A percentile compares a stretch with the other conserved stretches of the same genome.
phyloP scores from a whole-genome alignment of 2,797 vertebrate species.

The Naso thynnoides region DNA sequence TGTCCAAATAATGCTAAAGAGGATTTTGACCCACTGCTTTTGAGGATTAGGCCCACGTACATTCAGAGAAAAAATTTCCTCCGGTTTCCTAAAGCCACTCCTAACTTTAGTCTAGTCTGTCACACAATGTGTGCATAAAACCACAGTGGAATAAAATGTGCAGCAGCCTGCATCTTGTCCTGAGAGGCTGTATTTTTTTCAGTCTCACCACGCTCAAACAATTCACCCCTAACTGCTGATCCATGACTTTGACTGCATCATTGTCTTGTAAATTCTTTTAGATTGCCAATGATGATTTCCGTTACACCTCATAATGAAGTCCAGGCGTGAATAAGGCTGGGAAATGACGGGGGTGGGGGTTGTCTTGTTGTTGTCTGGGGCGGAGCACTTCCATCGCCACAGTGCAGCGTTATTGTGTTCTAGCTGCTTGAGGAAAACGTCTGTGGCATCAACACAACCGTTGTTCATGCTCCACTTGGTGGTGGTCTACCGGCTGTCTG shows the following conservation, averaged over 20 bases:
- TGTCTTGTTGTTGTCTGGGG: constrained; percentile 60
- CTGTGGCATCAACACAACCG: constrained; percentile 56
- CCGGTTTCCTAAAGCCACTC: neutral
- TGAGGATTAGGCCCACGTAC: neutral
- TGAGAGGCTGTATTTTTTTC: constrained; percentile 12
- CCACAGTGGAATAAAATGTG: neutral
- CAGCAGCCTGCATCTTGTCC: neutral
- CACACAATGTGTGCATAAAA: neutral
- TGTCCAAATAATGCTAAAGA: constrained; percentile 10
- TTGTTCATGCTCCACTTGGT: constrained; percentile 44
- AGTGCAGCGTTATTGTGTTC: constrained; percentile 56
- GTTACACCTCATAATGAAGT: constrained; percentile 72
- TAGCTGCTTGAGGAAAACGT: constrained; percentile 53
- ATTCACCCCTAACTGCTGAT: constrained; percentile 15
- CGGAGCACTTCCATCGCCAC: constrained; percentile 58
- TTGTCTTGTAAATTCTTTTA: constrained; percentile 67
- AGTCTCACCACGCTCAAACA: neutral
- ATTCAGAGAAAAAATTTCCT: neutral
- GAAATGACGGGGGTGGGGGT: constrained; percentile 34
- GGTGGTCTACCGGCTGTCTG: constrained; percentile 20
- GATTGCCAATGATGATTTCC: constrained; percentile 69
- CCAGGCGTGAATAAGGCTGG: constrained; percentile 65
- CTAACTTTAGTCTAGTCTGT: neutral
- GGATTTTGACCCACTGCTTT: constrained; percentile 12
- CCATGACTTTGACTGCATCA: constrained; percentile 50